Percentiles rank a stretch among this genome's conserved stretches.
Conservation (phyloP, 1,140 invertebrate species). For the Pachyrhynchus sulphureomaculatus region DNA sequence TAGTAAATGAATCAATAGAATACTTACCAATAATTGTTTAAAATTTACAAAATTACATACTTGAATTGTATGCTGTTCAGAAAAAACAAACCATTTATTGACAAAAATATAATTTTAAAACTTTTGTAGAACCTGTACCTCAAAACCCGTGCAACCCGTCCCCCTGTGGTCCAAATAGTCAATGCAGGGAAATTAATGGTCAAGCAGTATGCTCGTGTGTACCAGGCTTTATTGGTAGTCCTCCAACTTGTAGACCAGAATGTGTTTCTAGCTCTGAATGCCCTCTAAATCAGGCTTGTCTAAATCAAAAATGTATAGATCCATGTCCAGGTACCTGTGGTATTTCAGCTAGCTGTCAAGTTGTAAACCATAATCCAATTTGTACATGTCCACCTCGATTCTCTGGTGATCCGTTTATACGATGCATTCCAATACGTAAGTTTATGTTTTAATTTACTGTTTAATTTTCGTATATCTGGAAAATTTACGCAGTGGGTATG, state of each 20-base stretch:
- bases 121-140: conserved; percentile 44
- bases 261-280: conserved; percentile 69
- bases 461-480: neutral
- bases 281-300: conserved; percentile 63
- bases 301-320: conserved; percentile 69
- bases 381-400: conserved; percentile 68
- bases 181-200: conserved; percentile 62
- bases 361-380: conserved; percentile 75
- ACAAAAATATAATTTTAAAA: too few species aligned
- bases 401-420: conserved; percentile 71
- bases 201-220: conserved; percentile 67
- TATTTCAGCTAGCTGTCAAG: conserved; percentile 61
- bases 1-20: too few species aligned
- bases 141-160: conserved; percentile 62
- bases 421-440: conserved; percentile 51
- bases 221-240: conserved; percentile 61
- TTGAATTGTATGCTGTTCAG: neutral
- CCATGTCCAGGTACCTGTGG: conserved; percentile 69
- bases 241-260: conserved; percentile 67
- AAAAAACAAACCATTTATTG: neutral
- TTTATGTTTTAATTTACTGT: neutral
- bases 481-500: too few species aligned
- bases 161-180: conserved; percentile 65
- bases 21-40: too few species aligned
- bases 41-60: too few species aligned